Base-by-base conservation (phyloP, 1,140 invertebrate species). In the Helicoverpa zea region DNA sequence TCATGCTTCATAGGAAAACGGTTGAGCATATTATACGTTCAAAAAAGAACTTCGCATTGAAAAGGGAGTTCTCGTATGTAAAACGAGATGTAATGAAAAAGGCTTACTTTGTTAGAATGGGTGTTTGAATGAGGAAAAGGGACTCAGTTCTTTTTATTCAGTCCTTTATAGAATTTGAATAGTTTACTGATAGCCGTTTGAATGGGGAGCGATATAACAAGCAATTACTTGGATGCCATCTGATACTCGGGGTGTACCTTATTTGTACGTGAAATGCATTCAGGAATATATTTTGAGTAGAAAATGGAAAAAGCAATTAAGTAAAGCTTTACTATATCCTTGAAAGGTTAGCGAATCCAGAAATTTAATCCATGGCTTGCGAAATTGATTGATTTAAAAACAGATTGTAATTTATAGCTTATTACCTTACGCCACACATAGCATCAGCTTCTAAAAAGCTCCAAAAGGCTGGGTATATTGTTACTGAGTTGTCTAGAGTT, bases 51-150 rank as follows among this genome's bases (percentile, higher is more conserved):
- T 68, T 43, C 47, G 4, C 16, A 12, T 18, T 75, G n/a, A 68
- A 79, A 70, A 70, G 52, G 52, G 58, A 58, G 51, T 59, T 66
- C 30, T 35, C 64, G 30, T 70, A 79, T 70, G 77, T 70, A 79
- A 70, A 79, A 70, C 64, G 77, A 52, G 16, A 68, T 64, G 75
- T 78, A 75, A 75, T 75, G 73, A 61, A 75, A 75, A 75, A 75
- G 56, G 73, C 73, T 76, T 76, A 61, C 74, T 76, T 76, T 76
- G 74, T 75, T 30, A 61, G 73, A 23, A 51, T 75, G 58, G 51
- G 35, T 61, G 73, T 76, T 35, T 76, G 74, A 76, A 63, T 76
- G 74, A 76, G 58, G 30, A 58, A 77, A 79, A 79, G 52, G 76
- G 63, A 29, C 43, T 52, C 43, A 51, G 3, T 3, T 56, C 49